Conservation (phyloP, 1,140 invertebrate genomes). For the Cylas formicarius region DNA sequence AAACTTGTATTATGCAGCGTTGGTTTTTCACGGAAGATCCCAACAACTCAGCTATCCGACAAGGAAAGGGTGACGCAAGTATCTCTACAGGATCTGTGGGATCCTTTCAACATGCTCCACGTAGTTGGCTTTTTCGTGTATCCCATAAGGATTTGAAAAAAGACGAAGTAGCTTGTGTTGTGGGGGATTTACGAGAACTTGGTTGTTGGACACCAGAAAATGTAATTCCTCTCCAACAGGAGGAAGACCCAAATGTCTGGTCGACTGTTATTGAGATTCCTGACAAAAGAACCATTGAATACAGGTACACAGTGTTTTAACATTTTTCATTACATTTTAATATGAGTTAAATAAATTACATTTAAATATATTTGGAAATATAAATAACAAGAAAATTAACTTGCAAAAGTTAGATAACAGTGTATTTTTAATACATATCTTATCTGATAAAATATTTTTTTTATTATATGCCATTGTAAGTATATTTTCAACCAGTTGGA, state of each 20-base stretch:
- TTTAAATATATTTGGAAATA: too few species aligned
- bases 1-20: constrained; percentile 51
- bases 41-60: constrained; percentile 37
- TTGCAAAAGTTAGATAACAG: too few species aligned
- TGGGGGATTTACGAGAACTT: constrained; percentile 43
- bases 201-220: constrained; percentile 46
- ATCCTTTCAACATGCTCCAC: constrained; percentile 37
- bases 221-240: constrained; percentile 41
- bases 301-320: too few species aligned
- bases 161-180: constrained; percentile 44
- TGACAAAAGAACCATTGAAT: constrained; percentile 58
- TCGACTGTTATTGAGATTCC: constrained; percentile 52
- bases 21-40: constrained; percentile 49
- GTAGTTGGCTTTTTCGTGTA: constrained; percentile 46
- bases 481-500: too few species aligned
- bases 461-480: too few species aligned
- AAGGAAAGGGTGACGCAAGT: constrained; percentile 18
- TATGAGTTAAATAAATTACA: too few species aligned
- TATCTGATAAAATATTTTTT: too few species aligned
- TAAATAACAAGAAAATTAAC: too few species aligned
- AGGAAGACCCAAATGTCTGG: constrained; percentile 46
- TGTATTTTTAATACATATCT: too few species aligned
- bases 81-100: constrained; percentile 27
- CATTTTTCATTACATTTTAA: too few species aligned
- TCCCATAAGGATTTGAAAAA: constrained; percentile 35